Conservation (phyloP, 2,113 vertebrate species). For the Nipponia nippon region DNA sequence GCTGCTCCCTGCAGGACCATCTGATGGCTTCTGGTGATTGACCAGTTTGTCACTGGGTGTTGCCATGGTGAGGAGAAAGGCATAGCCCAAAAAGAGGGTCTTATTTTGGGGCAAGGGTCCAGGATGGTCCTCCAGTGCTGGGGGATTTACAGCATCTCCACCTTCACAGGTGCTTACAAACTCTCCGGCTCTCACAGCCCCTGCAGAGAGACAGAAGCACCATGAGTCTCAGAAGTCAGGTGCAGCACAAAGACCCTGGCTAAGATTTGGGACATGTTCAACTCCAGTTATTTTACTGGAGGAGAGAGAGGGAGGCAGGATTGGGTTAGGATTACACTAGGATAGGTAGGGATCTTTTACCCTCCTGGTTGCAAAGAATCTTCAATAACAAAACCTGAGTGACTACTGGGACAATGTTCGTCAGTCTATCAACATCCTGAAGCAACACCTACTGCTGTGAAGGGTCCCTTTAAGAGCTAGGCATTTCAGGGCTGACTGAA, state of each 20-base stretch:
- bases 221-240: background rate
- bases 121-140: constrained; percentile 71
- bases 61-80: constrained; percentile 91
- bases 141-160: constrained; percentile 67
- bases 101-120: constrained; percentile 88
- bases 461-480: background rate
- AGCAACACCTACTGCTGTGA: background rate
- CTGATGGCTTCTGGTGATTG: constrained; percentile 68
- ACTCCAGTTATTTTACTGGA: background rate
- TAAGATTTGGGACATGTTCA: background rate
- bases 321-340: background rate
- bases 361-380: background rate
- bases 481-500: background rate
- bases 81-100: constrained; percentile 93
- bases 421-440: background rate
- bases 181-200: constrained; percentile 60
- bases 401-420: background rate
- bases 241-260: background rate
- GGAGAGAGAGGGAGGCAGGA: background rate
- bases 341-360: background rate
- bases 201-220: constrained; percentile 29
- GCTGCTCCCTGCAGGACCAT: constrained; percentile 65
- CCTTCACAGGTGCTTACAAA: constrained; percentile 78
- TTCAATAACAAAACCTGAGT: background rate
- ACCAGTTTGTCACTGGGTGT: constrained; percentile 81